Evolutionary conservation across 1,140 invertebrate genomes (phyloP).

Genomic region (Pachyrhynchus sulphureomaculatus): DNA sequence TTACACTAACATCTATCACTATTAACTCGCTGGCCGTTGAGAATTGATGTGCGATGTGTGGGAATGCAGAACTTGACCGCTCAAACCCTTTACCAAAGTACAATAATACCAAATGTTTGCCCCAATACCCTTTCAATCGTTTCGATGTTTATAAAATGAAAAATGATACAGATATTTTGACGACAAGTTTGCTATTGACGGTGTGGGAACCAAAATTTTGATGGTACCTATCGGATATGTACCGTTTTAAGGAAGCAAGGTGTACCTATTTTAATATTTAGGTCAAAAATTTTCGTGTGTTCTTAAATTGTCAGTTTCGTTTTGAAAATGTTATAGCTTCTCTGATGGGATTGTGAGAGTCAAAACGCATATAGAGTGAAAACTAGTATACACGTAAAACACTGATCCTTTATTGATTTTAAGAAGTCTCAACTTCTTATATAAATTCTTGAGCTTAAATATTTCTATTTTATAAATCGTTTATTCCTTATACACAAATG

Average conservation of each 20-base stretch:
- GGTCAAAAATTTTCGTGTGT: conserved; percentile 1
- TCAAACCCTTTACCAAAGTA: conserved; percentile 28
- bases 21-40: conserved; percentile 3
- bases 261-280: background rate
- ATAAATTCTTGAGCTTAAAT: no score
- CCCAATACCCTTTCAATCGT: conserved; percentile 28
- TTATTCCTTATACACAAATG: no score
- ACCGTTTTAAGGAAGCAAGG: background rate
- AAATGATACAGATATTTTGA: conserved; percentile 35
- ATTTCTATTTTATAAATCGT: no score
- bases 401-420: no score
- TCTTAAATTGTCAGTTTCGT: no score
- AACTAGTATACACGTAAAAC: no score
- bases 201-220: conserved; percentile 24
- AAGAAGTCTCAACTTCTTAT: no score
- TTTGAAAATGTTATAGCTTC: no score
- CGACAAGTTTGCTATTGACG: conserved; percentile 7
- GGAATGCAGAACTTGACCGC: background rate
- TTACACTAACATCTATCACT: no score
- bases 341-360: no score
- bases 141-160: conserved; percentile 35
- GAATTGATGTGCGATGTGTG: conserved; percentile 1
- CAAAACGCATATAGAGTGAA: no score
- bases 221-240: background rate
- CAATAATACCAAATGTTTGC: conserved; percentile 33